Conservation (phyloP, 2,113 vertebrate genomes). For the Platysteira castanea region DNA sequence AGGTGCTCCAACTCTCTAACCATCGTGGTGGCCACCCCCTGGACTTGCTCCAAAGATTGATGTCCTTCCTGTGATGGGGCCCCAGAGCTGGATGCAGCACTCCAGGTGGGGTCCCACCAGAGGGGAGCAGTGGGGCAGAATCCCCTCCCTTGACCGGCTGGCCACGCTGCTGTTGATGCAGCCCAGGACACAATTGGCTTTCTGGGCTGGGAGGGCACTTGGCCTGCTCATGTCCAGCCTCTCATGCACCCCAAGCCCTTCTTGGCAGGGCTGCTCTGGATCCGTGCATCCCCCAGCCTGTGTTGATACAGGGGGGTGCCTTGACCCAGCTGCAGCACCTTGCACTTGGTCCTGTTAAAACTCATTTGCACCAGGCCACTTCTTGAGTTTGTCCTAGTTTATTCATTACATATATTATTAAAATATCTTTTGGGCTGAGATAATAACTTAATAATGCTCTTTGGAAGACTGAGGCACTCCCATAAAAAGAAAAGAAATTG, state of each 20-base stretch:
- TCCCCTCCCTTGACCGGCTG: not conserved
- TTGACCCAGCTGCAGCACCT: not conserved
- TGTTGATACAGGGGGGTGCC: not conserved
- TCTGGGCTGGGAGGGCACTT: not conserved
- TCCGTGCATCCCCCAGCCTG: not conserved
- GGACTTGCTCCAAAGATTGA: not conserved
- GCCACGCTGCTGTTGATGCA: not conserved
- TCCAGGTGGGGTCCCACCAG: not conserved
- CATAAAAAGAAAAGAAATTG: not conserved
- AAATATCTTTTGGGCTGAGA: not conserved
- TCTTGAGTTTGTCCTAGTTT: not conserved
- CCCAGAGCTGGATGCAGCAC: not conserved
- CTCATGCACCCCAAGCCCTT: not conserved
- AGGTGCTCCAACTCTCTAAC: not conserved
- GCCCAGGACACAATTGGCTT: not conserved
- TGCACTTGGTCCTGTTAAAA: not conserved
- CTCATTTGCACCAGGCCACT: not conserved
- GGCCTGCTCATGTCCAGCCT: not conserved
- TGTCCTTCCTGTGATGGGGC: not conserved
- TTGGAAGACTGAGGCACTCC: not conserved
- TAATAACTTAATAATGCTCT: not conserved
- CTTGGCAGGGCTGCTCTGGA: not conserved
- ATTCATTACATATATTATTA: not conserved
- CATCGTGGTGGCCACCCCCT: not conserved
- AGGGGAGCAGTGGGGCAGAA: not conserved